Evolutionary conservation across 2,888 invertebrate species (phyloP).

Genomic region (Amphipyra tragopoginis): DNA sequence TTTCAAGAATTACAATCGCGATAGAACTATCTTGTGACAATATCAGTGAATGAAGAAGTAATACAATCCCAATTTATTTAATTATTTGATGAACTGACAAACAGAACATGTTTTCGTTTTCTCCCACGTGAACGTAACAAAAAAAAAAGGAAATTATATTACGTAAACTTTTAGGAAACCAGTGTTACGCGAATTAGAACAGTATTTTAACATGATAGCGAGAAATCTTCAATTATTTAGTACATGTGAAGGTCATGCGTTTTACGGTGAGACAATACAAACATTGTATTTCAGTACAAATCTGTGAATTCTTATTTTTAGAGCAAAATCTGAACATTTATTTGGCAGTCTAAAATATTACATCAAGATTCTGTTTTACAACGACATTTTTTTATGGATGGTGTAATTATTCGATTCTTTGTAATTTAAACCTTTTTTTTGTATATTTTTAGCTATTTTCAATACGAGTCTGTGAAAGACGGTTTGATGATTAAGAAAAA

Average conservation of each 20-base stretch:
- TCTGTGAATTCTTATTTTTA: too few species aligned
- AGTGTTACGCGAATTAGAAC: slow-evolving; percentile 23
- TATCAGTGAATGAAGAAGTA: too few species aligned
- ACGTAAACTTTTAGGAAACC: slow-evolving; percentile 12
- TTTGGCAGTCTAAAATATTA: too few species aligned
- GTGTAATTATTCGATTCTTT: too few species aligned
- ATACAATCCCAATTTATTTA: not conserved
- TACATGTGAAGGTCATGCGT: slow-evolving; percentile 24
- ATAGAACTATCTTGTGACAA: too few species aligned
- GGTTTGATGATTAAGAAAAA: not conserved
- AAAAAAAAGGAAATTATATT: slow-evolving; percentile 12
- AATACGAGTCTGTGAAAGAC: too few species aligned
- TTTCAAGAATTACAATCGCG: too few species aligned
- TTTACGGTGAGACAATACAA: slow-evolving; percentile 10
- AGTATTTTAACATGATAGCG: slow-evolving; percentile 15
- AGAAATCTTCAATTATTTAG: slow-evolving; percentile 12
- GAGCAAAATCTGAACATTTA: too few species aligned
- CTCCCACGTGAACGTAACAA: slow-evolving; percentile 4
- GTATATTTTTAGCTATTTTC: too few species aligned
- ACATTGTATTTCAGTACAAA: not conserved
- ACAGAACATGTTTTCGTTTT: not conserved
- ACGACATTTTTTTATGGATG: too few species aligned
- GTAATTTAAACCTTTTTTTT: too few species aligned
- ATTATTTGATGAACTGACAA: not conserved
- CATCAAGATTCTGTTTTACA: too few species aligned